These are phyloP conservation scores for Halcyon malimbica DNA, from an alignment of 2,113 vertebrate species.

Conservation along the genomic window DNA sequence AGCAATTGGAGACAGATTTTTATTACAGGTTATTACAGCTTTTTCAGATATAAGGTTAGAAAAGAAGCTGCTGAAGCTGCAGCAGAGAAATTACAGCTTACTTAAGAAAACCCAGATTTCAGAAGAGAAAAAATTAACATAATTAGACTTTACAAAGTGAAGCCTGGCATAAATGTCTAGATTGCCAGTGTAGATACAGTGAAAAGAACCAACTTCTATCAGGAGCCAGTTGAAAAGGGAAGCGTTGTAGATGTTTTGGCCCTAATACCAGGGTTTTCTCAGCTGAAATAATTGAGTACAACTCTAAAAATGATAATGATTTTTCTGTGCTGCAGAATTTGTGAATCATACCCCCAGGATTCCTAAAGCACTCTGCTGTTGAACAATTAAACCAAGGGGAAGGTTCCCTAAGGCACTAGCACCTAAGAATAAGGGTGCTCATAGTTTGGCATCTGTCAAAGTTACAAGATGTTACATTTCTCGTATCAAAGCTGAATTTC, in stretches of 20 bases:
- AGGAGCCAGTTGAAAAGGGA: not conserved
- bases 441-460: not conserved
- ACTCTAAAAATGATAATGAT: not conserved
- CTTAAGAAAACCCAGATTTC: not conserved
- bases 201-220: not conserved
- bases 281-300: not conserved
- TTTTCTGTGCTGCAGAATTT: not conserved
- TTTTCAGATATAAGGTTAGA: not conserved
- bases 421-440: not conserved
- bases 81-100: not conserved
- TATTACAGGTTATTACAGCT: not conserved
- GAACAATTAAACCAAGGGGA: not conserved
- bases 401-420: not conserved
- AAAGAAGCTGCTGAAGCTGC: not conserved
- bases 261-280: not conserved
- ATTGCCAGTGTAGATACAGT: not conserved
- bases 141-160: fast-evolving
- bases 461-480: not conserved
- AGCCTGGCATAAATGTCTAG: not conserved
- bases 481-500: not conserved
- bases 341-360: not conserved
- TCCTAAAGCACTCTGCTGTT: not conserved
- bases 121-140: no score
- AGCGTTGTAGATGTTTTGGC: not conserved
- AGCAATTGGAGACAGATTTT: not conserved